phyloP scores from a whole-genome alignment of 2,113 vertebrate genomes.

The Malurus cyaneus region DNA sequence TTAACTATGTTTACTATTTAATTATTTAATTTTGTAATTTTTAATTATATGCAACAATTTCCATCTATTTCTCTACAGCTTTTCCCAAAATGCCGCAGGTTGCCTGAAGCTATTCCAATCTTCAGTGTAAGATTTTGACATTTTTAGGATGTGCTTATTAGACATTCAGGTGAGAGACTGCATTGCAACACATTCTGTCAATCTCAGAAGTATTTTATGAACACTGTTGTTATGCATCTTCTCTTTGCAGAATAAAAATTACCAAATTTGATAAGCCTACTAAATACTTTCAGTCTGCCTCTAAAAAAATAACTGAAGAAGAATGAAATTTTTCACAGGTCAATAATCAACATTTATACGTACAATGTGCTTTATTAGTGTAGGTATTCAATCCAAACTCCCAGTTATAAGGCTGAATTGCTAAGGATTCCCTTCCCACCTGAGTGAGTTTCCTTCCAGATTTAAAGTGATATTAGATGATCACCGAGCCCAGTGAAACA shows the following conservation, averaged over 20 bases:
- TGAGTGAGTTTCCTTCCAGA: neutral
- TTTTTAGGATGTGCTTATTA: conserved; percentile 10
- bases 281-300: neutral
- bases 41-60: neutral
- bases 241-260: conserved; percentile 13
- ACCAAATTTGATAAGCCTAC: neutral
- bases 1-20: neutral
- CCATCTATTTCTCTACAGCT: neutral
- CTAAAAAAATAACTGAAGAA: neutral
- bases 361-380: neutral
- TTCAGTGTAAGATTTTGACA: neutral
- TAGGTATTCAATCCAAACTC: accelerated
- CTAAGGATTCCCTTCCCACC: neutral
- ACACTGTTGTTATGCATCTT: neutral
- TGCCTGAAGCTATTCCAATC: neutral
- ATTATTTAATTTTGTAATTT: neutral
- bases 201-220: neutral
- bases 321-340: neutral
- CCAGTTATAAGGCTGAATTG: neutral
- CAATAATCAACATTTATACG: neutral
- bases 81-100: neutral
- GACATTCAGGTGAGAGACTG: neutral
- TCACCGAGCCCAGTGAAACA: neutral
- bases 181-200: neutral
- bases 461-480: neutral